Evolutionary conservation across 2,797 vertebrate genomes (phyloP).

Genomic region (Sebastes trivittatus): DNA sequence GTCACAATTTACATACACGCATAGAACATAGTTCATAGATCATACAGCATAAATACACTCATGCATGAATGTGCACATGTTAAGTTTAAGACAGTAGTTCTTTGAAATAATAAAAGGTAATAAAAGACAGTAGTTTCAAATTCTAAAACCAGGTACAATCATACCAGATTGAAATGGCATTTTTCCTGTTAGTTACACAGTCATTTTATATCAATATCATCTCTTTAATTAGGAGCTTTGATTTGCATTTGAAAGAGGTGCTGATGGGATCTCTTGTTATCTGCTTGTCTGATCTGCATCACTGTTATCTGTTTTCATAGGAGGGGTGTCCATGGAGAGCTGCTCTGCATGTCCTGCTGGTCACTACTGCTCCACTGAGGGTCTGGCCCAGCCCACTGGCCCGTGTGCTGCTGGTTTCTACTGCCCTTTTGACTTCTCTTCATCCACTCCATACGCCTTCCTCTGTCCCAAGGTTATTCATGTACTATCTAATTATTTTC

Average conservation of each 20-base stretch:
- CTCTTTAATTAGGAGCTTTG: neutral
- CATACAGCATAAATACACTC: no score
- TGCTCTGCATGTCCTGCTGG: conserved; percentile 88
- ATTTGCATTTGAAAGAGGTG: neutral
- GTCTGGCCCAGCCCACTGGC: conserved; percentile 82
- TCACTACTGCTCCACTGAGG: conserved; percentile 84
- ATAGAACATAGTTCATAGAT: no score
- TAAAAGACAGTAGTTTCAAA: no score
- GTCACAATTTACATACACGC: no score
- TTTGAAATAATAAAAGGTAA: no score
- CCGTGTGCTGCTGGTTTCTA: conserved; percentile 86
- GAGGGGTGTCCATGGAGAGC: conserved; percentile 84
- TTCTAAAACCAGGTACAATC: no score
- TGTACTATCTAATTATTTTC: neutral
- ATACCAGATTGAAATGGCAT: neutral
- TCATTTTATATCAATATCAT: no score
- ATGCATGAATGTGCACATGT: no score
- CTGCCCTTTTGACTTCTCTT: conserved; percentile 86
- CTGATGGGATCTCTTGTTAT: neutral
- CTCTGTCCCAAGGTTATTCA: conserved; percentile 86
- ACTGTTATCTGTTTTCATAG: conserved; percentile 65
- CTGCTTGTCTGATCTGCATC: neutral
- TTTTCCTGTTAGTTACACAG: neutral
- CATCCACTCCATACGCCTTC: conserved; percentile 81
- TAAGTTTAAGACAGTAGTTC: no score